Conservation (phyloP, 2,888 invertebrate genomes). For the Thera obeliscata region DNA sequence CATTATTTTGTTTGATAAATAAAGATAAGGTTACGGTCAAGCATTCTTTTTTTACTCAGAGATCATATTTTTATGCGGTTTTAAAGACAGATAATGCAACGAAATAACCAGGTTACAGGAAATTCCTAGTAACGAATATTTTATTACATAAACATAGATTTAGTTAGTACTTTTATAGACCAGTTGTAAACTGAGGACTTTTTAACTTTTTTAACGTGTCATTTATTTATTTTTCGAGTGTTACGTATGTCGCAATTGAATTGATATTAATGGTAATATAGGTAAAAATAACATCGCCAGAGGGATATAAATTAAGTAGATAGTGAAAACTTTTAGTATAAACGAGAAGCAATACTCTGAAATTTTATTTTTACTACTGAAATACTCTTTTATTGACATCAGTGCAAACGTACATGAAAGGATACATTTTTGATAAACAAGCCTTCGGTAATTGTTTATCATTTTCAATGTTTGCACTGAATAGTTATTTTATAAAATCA, state of each 20-base stretch:
- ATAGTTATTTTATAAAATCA: conserved; percentile 61
- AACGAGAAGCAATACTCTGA: conserved; percentile 84
- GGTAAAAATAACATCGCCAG: conserved; percentile 70
- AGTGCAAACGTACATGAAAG: conserved; percentile 58
- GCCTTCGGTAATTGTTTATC: conserved; percentile 33
- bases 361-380: conserved; percentile 77
- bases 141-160: conserved; percentile 58
- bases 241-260: conserved; percentile 44
- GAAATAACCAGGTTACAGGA: conserved; percentile 64
- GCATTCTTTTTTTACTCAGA: conserved; percentile 52
- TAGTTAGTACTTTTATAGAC: conserved; percentile 62
- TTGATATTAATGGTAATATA: conserved; percentile 44
- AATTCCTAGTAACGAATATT: conserved; percentile 52
- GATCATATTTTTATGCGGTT: conserved; percentile 47
- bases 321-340: conserved; percentile 82
- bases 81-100: conserved; percentile 63
- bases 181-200: conserved; percentile 53
- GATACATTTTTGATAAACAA: conserved; percentile 19
- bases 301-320: conserved; percentile 80
- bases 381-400: conserved; percentile 73
- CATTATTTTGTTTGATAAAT: conserved; percentile 13
- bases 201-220: conserved; percentile 48
- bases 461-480: conserved; percentile 58
- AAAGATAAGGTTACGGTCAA: conserved; percentile 48
- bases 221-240: conserved; percentile 29